Base-by-base conservation (phyloP, 2,797 vertebrate species). In the Potorous gilbertii region DNA sequence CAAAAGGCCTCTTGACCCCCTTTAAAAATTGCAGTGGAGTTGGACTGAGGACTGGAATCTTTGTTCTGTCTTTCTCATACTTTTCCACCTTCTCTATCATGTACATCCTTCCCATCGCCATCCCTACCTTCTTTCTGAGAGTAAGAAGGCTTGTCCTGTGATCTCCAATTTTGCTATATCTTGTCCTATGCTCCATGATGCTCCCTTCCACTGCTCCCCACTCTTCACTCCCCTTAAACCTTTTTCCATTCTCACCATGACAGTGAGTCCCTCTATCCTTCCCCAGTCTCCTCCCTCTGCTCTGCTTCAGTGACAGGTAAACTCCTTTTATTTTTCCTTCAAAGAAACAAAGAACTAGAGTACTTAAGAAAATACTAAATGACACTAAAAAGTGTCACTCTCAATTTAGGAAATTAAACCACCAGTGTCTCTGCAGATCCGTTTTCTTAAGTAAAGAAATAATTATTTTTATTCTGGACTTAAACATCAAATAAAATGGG, bases 391-490 rank as follows among this genome's bases (percentile, higher is more conserved):
- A 93, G 28, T 59, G 40, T 94, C 46, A 81, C 93, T n/a, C 2
- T 92, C 92, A 90, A n/a, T 34, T 93, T 93, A 92, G 28, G 54
- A 90, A 92, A 95, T 50, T 56, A 59, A 95, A 95, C 74, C 87
- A 87, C 46, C 94, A 74, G 13, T 34, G 87, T 96, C 74, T 50
- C 52, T 4, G 52, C 13, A 74, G 28, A 96, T 95, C 96, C 18
- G 21, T n/a, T 74, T 4, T 66, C n/a, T 74, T 16, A 14, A 34
- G 34, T 40, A 46, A n/a, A 95, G 95, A 94, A 91, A 54, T 87
- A 90, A 28, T 93, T 62, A 54, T 91, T 81, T 55, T 34, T 81
- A n/a, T 91, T 90, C 21, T 92, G n/a, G 91, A 89, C 91, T 87
- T 87, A 46, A 87, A 46, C 74, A 46, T 46, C 8, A 87, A 27